phyloP scores from a whole-genome alignment of 2,113 vertebrate species.

The Tyto alba region DNA sequence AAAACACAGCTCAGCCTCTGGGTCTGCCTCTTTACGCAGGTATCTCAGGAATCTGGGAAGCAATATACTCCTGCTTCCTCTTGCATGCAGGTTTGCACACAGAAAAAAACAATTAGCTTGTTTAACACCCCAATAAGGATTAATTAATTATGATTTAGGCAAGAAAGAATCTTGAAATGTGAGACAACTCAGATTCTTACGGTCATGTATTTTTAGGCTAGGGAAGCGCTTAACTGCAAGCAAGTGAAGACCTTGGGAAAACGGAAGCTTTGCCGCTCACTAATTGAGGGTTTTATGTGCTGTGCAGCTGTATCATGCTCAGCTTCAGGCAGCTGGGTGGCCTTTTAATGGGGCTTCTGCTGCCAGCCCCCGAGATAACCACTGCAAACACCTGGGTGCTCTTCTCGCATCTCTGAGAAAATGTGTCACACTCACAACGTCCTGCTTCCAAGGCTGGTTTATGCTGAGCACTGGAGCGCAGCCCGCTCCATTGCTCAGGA shows the following conservation, averaged over 20 bases:
- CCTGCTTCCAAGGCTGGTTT: not conserved
- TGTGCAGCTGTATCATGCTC: accelerated
- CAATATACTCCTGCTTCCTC: not conserved
- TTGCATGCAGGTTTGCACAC: not conserved
- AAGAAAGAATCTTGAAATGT: not conserved
- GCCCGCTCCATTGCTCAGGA: not conserved
- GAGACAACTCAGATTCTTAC: not conserved
- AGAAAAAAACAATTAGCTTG: not conserved
- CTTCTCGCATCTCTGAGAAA: not conserved
- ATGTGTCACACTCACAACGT: accelerated
- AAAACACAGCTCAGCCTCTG: not conserved
- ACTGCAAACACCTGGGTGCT: not conserved
- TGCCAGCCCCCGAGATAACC: not conserved
- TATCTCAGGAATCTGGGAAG: not conserved
- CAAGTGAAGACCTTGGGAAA: not conserved
- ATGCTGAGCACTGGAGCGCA: not conserved
- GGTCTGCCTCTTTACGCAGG: not conserved
- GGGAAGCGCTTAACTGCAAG: not conserved
- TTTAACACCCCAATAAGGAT: not conserved
- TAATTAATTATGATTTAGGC: not conserved
- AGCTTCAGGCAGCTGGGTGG: not conserved
- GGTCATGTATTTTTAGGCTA: not conserved
- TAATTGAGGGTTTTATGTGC: not conserved
- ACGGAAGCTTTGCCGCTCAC: not conserved
- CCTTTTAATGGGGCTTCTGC: not conserved